Evolutionary conservation across 2,888 invertebrate species (phyloP).

Genomic region (Icerya purchasi): DNA sequence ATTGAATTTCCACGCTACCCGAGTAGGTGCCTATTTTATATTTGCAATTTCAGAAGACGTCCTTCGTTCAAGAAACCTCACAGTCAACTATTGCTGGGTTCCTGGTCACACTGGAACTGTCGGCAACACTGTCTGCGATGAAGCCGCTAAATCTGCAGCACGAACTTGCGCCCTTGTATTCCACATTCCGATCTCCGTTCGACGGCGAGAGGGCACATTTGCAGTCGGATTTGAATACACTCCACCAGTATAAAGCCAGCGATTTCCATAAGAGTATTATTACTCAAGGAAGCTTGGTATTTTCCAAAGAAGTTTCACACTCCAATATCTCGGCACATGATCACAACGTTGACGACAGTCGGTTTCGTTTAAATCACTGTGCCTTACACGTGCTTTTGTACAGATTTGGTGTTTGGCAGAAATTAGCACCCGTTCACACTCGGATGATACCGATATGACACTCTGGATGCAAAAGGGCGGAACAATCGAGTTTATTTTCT

Average conservation of each 20-base stretch:
- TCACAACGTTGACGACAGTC: not conserved
- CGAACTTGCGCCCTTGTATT: not conserved
- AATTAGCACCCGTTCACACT: no score
- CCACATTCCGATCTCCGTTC: not conserved
- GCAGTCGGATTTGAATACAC: not conserved
- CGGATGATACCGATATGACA: not conserved
- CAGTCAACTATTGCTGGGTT: not conserved
- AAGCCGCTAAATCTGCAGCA: not conserved
- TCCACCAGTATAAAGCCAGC: not conserved
- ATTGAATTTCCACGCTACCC: not conserved
- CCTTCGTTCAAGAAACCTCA: not conserved
- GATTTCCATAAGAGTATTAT: not conserved
- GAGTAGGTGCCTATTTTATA: not conserved
- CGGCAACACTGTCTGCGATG: not conserved
- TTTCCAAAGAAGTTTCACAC: not conserved
- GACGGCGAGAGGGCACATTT: not conserved
- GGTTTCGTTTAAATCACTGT: not conserved
- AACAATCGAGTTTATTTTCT: not conserved
- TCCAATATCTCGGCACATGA: not conserved
- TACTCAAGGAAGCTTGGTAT: not conserved
- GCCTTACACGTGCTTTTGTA: no score
- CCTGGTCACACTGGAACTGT: not conserved
- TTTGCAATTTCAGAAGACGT: not conserved
- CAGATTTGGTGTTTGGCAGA: no score
- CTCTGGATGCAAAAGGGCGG: not conserved